Percentiles rank a stretch among this genome's conserved stretches.
Evolutionary conservation across 2,113 vertebrate genomes (phyloP).

Genomic region (Thalassarche chlororhynchos): DNA sequence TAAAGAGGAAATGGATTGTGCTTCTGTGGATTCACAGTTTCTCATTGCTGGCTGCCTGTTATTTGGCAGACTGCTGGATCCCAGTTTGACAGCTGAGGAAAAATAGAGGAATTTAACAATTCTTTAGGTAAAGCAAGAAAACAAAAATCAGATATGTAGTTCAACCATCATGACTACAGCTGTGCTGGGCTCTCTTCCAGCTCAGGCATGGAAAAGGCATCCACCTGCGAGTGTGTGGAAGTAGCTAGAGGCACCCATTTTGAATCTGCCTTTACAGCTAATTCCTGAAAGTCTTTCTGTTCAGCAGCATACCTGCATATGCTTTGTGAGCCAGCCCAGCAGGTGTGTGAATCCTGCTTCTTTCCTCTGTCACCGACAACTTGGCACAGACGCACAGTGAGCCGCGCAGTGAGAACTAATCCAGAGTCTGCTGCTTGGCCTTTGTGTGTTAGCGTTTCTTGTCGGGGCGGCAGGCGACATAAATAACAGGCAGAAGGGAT

Average conservation of each 20-base stretch:
- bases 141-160: neutral
- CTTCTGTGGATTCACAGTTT: neutral
- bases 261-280: neutral
- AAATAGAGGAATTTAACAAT: neutral
- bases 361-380: neutral
- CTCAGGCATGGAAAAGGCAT: accelerated
- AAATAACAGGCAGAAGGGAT: neutral
- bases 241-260: neutral
- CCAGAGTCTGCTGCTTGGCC: neutral
- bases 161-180: neutral
- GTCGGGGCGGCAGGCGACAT: neutral
- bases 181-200: neutral
- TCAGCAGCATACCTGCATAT: neutral
- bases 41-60: neutral
- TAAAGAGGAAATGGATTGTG: neutral
- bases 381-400: accelerated
- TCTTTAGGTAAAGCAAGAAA: neutral
- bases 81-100: constrained; percentile 63
- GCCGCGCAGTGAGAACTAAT: neutral
- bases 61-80: constrained; percentile 44
- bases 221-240: accelerated
- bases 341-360: neutral
- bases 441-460: neutral
- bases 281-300: neutral
- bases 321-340: neutral